A percentile compares a stretch with the other conserved stretches of the same genome.
Conservation (phyloP, 2,888 invertebrate species). For the Hermaeophaga mercurialis region DNA sequence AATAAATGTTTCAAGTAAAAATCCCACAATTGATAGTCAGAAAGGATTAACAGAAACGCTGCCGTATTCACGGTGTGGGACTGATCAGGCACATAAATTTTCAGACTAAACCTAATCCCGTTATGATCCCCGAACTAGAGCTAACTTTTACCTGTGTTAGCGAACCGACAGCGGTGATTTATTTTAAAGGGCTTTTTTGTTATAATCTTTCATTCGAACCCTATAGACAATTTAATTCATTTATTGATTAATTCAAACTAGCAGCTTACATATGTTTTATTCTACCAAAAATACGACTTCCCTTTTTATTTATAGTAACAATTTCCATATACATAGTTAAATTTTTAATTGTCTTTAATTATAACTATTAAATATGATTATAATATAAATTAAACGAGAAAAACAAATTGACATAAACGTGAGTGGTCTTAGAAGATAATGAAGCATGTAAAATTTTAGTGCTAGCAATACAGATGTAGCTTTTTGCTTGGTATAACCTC, state of each 20-base stretch:
- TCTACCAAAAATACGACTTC: too few relatives aligned
- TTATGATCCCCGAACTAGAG: constrained; percentile 51
- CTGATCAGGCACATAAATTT: constrained; percentile 53
- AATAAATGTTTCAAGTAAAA: constrained; percentile 56
- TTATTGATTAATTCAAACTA: not conserved
- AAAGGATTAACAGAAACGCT: constrained; percentile 54
- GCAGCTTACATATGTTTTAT: too few relatives aligned
- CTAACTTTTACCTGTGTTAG: constrained; percentile 51
- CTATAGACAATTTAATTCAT: not conserved
- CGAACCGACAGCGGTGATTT: constrained; percentile 38
- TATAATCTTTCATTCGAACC: not conserved
- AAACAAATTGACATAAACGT: too few relatives aligned
- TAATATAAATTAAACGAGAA: too few relatives aligned
- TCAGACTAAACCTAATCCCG: constrained; percentile 56
- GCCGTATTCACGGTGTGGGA: constrained; percentile 39
- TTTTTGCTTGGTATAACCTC: too few relatives aligned
- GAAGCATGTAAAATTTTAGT: too few relatives aligned
- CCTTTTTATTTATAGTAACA: too few relatives aligned
- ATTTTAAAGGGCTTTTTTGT: constrained; percentile 4
- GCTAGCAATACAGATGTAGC: too few relatives aligned
- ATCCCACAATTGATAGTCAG: constrained; percentile 59
- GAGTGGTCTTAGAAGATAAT: too few relatives aligned
- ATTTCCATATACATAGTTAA: too few relatives aligned
- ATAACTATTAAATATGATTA: too few relatives aligned
- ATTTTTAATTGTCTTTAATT: too few relatives aligned